Percentiles rank a stretch among this genome's conserved stretches.
Evolutionary conservation across 2,888 invertebrate species (phyloP).

Genomic region (Cantharis lateralis): DNA sequence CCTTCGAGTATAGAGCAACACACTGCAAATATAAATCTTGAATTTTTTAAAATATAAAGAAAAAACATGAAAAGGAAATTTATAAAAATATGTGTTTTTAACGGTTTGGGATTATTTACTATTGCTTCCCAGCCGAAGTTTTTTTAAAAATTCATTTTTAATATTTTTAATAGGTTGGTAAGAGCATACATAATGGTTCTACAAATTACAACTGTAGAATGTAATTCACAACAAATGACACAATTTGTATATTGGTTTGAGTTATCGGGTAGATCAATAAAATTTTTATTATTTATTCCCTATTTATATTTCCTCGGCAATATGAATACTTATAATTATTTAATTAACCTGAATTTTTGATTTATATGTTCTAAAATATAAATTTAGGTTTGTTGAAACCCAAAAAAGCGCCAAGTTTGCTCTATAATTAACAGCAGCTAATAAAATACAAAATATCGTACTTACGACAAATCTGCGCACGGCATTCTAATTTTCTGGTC

Average conservation of each 20-base stretch:
- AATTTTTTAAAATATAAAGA: slow-evolving; percentile 39
- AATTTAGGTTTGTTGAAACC: no score
- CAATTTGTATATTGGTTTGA: neutral
- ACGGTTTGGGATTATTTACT: slow-evolving; percentile 44
- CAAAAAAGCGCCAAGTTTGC: no score
- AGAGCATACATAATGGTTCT: no score
- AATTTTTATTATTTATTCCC: neutral
- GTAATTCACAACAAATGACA: neutral
- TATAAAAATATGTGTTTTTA: slow-evolving; percentile 43
- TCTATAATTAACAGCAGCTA: no score
- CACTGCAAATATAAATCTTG: slow-evolving; percentile 42
- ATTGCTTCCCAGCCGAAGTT: slow-evolving; percentile 26
- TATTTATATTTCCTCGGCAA: no score
- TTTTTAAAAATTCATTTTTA: neutral
- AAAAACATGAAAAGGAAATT: slow-evolving; percentile 45
- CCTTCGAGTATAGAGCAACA: slow-evolving; percentile 39
- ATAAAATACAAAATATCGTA: no score
- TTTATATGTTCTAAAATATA: no score
- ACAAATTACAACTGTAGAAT: neutral
- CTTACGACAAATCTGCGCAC: no score
- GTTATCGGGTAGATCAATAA: neutral
- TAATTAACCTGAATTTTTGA: no score
- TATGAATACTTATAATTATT: no score
- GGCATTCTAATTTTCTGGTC: no score
- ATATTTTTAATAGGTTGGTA: neutral